Percentiles rank a stretch among this genome's conserved stretches.
Conservation (phyloP, 2,888 invertebrate genomes). For the Eristalis tenax region DNA sequence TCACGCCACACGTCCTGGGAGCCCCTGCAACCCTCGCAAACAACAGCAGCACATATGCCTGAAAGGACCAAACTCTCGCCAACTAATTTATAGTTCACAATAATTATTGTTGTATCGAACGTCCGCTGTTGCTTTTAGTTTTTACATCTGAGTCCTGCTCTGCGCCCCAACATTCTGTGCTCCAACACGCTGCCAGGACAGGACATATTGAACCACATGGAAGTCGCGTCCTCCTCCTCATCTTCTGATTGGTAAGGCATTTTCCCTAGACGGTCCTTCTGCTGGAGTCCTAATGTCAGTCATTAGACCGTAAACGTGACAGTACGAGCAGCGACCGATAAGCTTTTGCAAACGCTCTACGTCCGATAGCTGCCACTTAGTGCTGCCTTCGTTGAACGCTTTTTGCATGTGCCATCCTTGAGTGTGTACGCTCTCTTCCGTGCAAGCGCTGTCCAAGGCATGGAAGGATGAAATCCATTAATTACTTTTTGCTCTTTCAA, state of each 20-base stretch:
- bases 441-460: conserved; percentile 8
- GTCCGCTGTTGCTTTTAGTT: neutral
- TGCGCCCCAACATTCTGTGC: neutral
- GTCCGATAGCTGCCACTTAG: conserved; percentile 57
- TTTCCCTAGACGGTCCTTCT: neutral
- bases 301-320: conserved; percentile 64
- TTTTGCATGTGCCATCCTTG: conserved; percentile 45
- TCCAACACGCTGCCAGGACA: conserved; percentile 25
- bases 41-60: no score
- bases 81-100: neutral
- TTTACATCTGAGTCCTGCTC: conserved; percentile 9
- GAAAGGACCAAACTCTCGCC: neutral
- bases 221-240: conserved; percentile 1
- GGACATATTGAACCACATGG: conserved; percentile 51
- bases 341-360: conserved; percentile 50
- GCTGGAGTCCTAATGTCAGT: conserved; percentile 38
- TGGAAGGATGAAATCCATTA: conserved; percentile 49
- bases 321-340: conserved; percentile 35
- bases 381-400: conserved; percentile 40
- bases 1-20: neutral
- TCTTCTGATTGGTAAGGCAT: conserved; percentile 38
- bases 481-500: conserved; percentile 60
- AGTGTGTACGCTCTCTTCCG: conserved; percentile 1
- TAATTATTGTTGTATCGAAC: conserved; percentile 24
- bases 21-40: neutral